Evolutionary conservation across 2,797 vertebrate species (phyloP).

Genomic region (Scyliorhinus canicula): DNA sequence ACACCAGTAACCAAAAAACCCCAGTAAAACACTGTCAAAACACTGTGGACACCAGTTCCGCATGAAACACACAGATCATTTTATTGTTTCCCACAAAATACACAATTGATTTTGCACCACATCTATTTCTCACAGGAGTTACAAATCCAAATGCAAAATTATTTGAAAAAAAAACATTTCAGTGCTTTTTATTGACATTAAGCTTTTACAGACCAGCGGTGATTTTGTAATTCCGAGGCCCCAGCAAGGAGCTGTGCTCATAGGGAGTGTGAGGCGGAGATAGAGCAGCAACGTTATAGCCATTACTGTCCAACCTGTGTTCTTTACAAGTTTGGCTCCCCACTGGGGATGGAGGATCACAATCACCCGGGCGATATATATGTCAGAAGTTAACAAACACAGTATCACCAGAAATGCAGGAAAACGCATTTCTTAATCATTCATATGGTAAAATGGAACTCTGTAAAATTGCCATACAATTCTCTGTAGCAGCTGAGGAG

Average conservation of each 20-base stretch:
- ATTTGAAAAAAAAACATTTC: background rate
- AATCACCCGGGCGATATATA: background rate
- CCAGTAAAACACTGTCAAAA: background rate
- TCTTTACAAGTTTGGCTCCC: background rate
- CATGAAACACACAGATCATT: background rate
- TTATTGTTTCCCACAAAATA: constrained; percentile 16
- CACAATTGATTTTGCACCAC: constrained; percentile 4
- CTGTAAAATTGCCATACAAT: background rate
- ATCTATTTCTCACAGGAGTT: background rate
- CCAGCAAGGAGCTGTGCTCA: background rate
- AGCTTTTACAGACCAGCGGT: background rate
- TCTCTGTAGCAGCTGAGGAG: background rate
- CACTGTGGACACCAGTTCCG: background rate
- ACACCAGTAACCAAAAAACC: background rate
- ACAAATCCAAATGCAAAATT: constrained; percentile 5
- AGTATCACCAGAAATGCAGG: background rate
- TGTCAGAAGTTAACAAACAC: background rate
- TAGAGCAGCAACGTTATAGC: background rate
- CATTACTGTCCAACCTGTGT: background rate
- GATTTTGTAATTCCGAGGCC: background rate
- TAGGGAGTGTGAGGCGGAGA: background rate
- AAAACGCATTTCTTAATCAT: background rate
- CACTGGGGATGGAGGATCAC: background rate
- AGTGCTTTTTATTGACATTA: background rate
- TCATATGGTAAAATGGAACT: background rate